Percentiles rank a stretch among this genome's conserved stretches.
Conservation (phyloP, 2,888 invertebrate genomes). For the Taenaris catops region DNA sequence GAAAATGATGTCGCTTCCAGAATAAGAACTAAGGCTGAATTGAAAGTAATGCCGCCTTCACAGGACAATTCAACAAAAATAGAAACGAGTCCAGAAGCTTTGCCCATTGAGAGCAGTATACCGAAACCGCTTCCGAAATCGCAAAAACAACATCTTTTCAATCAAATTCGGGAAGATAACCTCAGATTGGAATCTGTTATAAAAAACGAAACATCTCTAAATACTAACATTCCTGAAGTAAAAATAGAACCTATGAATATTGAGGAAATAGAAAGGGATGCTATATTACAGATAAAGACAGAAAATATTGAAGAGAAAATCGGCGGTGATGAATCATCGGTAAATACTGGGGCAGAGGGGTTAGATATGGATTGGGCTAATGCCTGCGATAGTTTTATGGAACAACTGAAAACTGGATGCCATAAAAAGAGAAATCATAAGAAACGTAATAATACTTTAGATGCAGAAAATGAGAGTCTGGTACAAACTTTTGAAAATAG, state of each 20-base stretch:
- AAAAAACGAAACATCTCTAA: slow-evolving; percentile 80
- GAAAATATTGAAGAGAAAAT: slow-evolving; percentile 46
- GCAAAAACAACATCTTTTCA: slow-evolving; percentile 64
- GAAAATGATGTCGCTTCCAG: slow-evolving; percentile 83
- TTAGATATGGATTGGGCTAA: slow-evolving; percentile 80
- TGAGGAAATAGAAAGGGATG: slow-evolving; percentile 82
- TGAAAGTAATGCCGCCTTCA: slow-evolving; percentile 82
- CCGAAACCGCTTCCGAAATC: slow-evolving; percentile 60
- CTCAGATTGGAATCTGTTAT: slow-evolving; percentile 77
- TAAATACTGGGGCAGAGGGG: slow-evolving; percentile 34
- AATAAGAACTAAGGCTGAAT: slow-evolving; percentile 92
- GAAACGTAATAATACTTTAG: slow-evolving; percentile 60
- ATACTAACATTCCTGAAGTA: slow-evolving; percentile 74
- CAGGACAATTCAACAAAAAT: slow-evolving; percentile 44
- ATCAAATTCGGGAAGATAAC: slow-evolving; percentile 68
- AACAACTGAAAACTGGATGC: slow-evolving; percentile 83
- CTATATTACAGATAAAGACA: slow-evolving; percentile 61
- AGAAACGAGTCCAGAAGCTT: slow-evolving; percentile 33
- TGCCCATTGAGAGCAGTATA: slow-evolving; percentile 37
- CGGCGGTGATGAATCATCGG: slow-evolving; percentile 18
- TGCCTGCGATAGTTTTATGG: slow-evolving; percentile 89
- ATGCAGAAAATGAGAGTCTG: slow-evolving; percentile 39
- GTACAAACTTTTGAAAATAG: slow-evolving; percentile 24
- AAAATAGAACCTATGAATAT: slow-evolving; percentile 85
- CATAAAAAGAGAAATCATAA: slow-evolving; percentile 79